Evolutionary conservation across 2,113 vertebrate species (phyloP).

Genomic region (Hemiprocne comata): DNA sequence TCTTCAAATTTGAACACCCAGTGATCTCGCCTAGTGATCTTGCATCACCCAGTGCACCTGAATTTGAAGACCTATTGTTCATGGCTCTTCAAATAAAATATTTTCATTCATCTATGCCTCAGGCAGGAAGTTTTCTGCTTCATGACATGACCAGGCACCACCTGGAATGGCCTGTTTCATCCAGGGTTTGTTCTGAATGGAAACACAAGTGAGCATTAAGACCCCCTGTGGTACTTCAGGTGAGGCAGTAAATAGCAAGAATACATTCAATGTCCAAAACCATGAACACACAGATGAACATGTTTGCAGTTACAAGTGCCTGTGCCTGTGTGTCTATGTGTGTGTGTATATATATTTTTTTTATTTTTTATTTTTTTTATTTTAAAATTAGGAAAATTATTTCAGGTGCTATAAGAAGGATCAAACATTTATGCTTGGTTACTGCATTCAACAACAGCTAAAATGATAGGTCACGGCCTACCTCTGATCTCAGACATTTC

Average conservation of each 20-base stretch:
- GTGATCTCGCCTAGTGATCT: background rate
- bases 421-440: background rate
- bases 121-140: background rate
- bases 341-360: background rate
- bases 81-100: background rate
- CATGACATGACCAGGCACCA: background rate
- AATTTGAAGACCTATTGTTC: background rate
- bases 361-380: no score
- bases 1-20: background rate
- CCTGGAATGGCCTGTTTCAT: background rate
- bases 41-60: background rate
- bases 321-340: background rate
- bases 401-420: background rate
- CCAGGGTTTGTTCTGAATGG: background rate
- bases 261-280: background rate
- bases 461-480: background rate
- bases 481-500: background rate
- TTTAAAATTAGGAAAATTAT: background rate
- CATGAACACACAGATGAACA: background rate
- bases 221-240: background rate
- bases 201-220: background rate
- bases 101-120: background rate
- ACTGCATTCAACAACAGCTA: background rate
- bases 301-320: background rate
- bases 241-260: background rate